Evolutionary conservation across 2,888 invertebrate species (phyloP).

Genomic region (Frankliniella fusca): DNA sequence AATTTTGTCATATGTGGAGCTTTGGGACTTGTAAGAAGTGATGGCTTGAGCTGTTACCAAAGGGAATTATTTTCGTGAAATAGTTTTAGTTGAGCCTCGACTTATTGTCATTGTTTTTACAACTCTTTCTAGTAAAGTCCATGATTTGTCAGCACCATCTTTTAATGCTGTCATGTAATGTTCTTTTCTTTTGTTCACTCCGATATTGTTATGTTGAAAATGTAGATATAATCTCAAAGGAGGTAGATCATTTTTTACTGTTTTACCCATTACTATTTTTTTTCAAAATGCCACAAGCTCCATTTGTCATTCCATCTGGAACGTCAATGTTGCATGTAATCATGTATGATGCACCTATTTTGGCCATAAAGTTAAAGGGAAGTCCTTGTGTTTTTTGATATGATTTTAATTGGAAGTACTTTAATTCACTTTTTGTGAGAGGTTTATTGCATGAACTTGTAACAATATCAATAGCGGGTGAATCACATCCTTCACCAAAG

Average conservation of each 20-base stretch:
- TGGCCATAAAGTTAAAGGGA: slow-evolving; percentile 30
- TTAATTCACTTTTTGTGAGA: neutral
- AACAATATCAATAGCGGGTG: neutral
- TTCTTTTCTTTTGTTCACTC: neutral
- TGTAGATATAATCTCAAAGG: neutral
- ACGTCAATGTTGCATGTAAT: slow-evolving; percentile 33
- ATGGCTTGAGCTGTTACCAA: neutral
- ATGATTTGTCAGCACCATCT: neutral
- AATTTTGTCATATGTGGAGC: neutral
- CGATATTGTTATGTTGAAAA: neutral
- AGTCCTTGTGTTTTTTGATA: slow-evolving; percentile 34
- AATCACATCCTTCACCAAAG: neutral
- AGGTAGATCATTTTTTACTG: neutral
- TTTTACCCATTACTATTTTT: slow-evolving; percentile 27
- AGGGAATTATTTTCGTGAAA: neutral
- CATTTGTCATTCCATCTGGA: slow-evolving; percentile 34
- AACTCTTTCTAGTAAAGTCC: neutral
- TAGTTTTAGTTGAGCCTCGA: neutral
- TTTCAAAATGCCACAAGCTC: slow-evolving; percentile 30
- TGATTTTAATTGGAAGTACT: neutral
- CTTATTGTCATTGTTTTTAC: neutral
- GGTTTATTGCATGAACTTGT: neutral
- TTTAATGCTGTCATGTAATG: neutral
- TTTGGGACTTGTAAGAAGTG: neutral
- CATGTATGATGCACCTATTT: slow-evolving; percentile 34